These are phyloP conservation scores for Lutjanus campechanus DNA, from an alignment of 2,797 vertebrate species.

Conservation along the genomic window DNA sequence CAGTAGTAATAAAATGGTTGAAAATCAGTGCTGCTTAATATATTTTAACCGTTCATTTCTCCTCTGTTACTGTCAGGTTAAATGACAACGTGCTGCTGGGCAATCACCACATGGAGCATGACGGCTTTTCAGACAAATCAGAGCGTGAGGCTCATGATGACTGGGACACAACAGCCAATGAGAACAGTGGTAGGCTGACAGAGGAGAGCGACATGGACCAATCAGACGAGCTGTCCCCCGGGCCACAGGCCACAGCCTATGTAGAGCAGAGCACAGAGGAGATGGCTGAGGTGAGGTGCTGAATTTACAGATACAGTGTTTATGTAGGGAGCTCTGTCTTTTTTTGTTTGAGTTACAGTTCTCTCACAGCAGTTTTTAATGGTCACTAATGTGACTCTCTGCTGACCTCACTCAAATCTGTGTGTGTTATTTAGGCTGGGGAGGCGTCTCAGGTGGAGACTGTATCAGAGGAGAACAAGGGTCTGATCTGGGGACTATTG, in stretches of 20 bases:
- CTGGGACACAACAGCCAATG: slow-evolving; percentile 88
- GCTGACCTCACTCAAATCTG: neutral
- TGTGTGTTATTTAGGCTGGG: slow-evolving; percentile 83
- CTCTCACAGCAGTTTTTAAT: neutral
- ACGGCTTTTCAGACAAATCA: slow-evolving; percentile 94
- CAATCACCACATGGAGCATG: slow-evolving; percentile 91
- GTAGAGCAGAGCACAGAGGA: slow-evolving; percentile 93
- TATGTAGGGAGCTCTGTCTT: neutral
- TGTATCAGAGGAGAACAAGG: slow-evolving; percentile 94
- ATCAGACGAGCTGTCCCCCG: slow-evolving; percentile 87
- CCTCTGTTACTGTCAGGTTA: slow-evolving; percentile 81
- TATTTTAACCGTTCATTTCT: slow-evolving; percentile 35
- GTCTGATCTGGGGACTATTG: slow-evolving; percentile 93
- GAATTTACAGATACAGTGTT: neutral
- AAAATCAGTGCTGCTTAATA: neutral
- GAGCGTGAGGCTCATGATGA: slow-evolving; percentile 93
- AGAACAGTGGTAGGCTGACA: slow-evolving; percentile 89
- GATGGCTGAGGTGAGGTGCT: slow-evolving; percentile 91
- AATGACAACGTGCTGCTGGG: slow-evolving; percentile 88
- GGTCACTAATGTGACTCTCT: neutral
- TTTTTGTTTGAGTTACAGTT: neutral
- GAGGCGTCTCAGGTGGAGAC: slow-evolving; percentile 93
- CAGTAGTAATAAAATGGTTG: neutral
- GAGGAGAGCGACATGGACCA: slow-evolving; percentile 93
- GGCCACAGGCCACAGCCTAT: slow-evolving; percentile 90